These are phyloP conservation scores for Toxostoma redivivum DNA, from an alignment of 2,113 vertebrate species.

Conservation along the genomic window DNA sequence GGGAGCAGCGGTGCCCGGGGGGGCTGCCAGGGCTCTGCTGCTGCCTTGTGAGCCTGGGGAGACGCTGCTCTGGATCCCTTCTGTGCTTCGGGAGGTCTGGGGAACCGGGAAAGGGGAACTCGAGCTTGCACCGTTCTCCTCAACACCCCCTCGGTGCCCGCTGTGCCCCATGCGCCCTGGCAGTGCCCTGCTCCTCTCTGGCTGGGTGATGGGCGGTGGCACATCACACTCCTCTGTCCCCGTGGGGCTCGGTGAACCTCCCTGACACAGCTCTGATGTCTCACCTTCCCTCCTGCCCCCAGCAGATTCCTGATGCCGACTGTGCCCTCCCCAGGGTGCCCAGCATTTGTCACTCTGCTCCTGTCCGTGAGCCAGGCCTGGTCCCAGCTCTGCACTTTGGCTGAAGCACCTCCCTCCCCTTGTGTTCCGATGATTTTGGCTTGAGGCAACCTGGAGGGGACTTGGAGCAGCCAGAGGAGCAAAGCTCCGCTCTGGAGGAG, in stretches of 20 bases:
- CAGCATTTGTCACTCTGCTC: not conserved
- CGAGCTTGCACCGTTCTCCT: not conserved
- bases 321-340: not conserved
- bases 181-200: not conserved
- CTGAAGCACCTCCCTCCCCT: not conserved
- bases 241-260: fast-evolving
- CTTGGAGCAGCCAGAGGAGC: not conserved
- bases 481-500: not conserved
- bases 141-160: not conserved
- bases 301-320: fast-evolving
- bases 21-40: not conserved
- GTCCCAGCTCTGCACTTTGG: not conserved
- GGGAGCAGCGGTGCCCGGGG: not conserved
- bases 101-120: fast-evolving
- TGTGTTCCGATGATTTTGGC: fast-evolving
- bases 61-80: not conserved
- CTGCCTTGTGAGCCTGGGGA: not conserved
- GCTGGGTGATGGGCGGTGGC: fast-evolving
- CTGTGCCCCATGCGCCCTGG: not conserved
- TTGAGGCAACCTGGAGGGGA: not conserved
- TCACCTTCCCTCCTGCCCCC: not conserved
- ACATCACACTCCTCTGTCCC: fast-evolving
- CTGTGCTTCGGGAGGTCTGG: not conserved
- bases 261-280: fast-evolving
- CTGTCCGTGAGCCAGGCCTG: fast-evolving